Evolutionary conservation across 1,140 invertebrate genomes (phyloP).

Genomic region (Brachionus sp.): DNA sequence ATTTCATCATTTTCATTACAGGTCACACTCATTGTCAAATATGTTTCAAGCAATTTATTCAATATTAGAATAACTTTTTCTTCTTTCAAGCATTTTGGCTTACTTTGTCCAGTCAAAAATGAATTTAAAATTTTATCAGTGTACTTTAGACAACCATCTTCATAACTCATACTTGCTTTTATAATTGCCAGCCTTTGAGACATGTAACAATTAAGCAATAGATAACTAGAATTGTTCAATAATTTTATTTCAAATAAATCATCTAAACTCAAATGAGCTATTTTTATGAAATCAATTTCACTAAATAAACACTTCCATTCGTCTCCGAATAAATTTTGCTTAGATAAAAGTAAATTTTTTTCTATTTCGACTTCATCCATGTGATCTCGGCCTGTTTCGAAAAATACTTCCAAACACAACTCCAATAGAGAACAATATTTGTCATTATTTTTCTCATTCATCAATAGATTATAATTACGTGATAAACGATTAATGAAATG

Average conservation of each 20-base stretch:
- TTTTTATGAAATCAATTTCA: slow-evolving; percentile 38
- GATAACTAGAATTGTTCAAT: neutral
- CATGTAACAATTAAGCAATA: slow-evolving; percentile 37
- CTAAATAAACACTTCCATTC: slow-evolving; percentile 17
- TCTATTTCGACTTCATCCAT: neutral
- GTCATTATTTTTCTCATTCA: neutral
- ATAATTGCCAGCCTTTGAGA: neutral
- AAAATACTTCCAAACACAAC: slow-evolving; percentile 39
- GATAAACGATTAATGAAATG: slow-evolving; percentile 41
- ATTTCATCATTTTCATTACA: neutral
- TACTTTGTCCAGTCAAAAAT: neutral
- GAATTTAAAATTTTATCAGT: slow-evolving; percentile 14
- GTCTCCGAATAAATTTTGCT: neutral
- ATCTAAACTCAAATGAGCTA: neutral
- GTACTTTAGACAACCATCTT: slow-evolving; percentile 15
- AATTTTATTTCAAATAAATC: slow-evolving; percentile 7
- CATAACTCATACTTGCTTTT: slow-evolving; percentile 17
- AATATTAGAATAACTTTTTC: slow-evolving; percentile 37
- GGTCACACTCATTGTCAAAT: neutral
- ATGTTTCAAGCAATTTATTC: slow-evolving; percentile 10
- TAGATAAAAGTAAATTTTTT: slow-evolving; percentile 24
- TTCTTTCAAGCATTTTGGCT: neutral
- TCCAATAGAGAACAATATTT: slow-evolving; percentile 31
- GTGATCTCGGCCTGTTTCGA: neutral
- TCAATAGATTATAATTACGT: neutral